Evolutionary conservation across 2,113 vertebrate genomes (phyloP).

Genomic region (Tragelaphus imberbis): DNA sequence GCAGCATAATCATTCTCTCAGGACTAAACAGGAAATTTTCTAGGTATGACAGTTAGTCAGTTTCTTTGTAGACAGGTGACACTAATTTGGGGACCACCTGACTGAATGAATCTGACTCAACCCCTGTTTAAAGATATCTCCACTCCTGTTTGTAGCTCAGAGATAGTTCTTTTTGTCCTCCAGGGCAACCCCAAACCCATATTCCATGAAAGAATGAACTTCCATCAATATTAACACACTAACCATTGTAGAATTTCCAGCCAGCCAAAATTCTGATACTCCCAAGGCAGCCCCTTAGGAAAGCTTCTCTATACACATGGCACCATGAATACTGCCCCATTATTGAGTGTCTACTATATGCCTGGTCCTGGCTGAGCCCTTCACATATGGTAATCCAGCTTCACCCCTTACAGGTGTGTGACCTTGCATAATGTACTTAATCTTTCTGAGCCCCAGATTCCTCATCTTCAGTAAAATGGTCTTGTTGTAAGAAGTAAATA

Average conservation of each 20-base stretch:
- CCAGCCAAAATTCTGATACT: neutral
- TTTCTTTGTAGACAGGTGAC: neutral
- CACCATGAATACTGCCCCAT: neutral
- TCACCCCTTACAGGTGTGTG: neutral
- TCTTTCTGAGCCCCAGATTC: neutral
- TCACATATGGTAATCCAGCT: neutral
- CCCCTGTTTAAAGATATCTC: neutral
- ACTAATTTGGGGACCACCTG: neutral
- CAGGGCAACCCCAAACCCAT: neutral
- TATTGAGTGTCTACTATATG: neutral
- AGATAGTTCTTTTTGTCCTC: neutral
- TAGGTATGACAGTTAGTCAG: neutral
- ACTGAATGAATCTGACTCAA: neutral
- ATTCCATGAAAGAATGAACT: neutral
- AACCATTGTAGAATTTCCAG: neutral
- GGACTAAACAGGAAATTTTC: neutral
- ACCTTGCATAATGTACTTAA: neutral
- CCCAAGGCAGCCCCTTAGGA: neutral
- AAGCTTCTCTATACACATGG: neutral
- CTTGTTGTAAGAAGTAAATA: neutral
- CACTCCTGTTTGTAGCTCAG: neutral
- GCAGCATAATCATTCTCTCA: neutral
- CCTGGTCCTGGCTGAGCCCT: neutral
- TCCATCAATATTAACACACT: neutral
- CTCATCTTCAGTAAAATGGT: neutral